These are phyloP conservation scores for Megaceryle alcyon DNA, from an alignment of 2,797 vertebrate species.

Conservation along the genomic window DNA sequence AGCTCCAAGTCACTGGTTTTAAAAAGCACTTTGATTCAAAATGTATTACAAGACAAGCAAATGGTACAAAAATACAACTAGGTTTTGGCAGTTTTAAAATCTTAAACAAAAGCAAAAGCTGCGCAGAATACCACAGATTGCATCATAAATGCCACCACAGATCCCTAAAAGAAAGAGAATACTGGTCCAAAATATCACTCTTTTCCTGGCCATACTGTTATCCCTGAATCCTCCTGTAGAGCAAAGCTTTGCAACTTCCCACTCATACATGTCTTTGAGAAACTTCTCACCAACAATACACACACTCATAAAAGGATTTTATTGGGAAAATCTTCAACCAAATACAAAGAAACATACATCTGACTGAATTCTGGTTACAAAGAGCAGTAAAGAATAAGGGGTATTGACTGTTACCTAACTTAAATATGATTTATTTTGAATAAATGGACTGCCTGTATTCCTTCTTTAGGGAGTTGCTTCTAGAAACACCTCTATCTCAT, in stretches of 20 bases:
- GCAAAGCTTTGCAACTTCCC: background rate
- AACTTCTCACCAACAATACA: background rate
- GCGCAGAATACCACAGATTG: background rate
- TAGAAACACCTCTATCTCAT: background rate
- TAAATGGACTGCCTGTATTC: background rate
- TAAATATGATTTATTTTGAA: background rate
- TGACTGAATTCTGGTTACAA: conserved; percentile 21
- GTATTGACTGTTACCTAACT: background rate
- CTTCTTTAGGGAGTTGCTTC: background rate
- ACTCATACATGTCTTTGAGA: background rate
- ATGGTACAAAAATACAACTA: background rate
- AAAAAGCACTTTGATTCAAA: conserved; percentile 22
- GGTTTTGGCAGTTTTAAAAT: conserved; percentile 38
- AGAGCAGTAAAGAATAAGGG: background rate
- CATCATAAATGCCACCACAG: conserved; percentile 29
- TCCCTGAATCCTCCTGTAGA: background rate
- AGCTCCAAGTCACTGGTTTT: background rate
- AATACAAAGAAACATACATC: background rate
- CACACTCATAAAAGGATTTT: background rate
- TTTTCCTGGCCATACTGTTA: background rate
- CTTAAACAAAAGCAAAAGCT: conserved; percentile 42
- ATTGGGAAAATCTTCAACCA: background rate
- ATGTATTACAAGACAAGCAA: conserved; percentile 4
- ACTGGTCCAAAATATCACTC: conserved; percentile 14
- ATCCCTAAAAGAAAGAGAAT: conserved; percentile 27